Evolutionary conservation across 2,888 invertebrate genomes (phyloP), one percentile per base, ranked within the genome.

Genomic region (Gymnoscelis rufifasciata): DNA sequence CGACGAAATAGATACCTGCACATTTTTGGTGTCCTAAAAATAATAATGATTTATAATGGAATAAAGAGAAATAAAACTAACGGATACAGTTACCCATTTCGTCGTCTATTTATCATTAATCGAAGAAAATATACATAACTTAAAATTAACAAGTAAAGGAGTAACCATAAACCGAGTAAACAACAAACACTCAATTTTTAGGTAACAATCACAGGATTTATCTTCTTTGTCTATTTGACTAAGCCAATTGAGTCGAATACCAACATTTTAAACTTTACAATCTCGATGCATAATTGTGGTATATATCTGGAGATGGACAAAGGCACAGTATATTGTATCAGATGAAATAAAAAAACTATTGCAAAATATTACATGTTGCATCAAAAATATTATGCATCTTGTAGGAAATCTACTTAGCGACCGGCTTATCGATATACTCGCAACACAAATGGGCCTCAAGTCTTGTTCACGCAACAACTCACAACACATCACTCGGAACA

Each of bases 111-210:
- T 33, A 41, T n/a, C n/a, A 44, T 47, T 50, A 28, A 3, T 12
- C 2, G 28, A 45, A 46, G 26, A 45, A 43, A 48, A 50, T 43
- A 7, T 35, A 44, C 37, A 13, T 36, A 45, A 35, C 40, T 47
- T 47, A 47, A 37, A 37, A 40, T 44, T 47, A 45, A 47, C 40
- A 47, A 51, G 28, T 28, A 42, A 47, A 45, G 31, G 31, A 35
- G 47, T 48, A 52, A 57, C 39, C 51, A 43, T 51, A 27, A 43
- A 45, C 45, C 37, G 33, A 57, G 50, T 43, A 43, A 13, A 43
- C 50, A 54, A 57, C 57, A 57, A 61, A 55, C 56, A 57, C 49
- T 57, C 52, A 57, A 56, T 56, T 2, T 54, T 46, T 47, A 52
- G 47, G 53, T 46, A 52, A 56, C 54, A 59, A 53, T 59, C 59